Evolutionary conservation across 2,797 vertebrate genomes (phyloP).

Genomic region (Diplodus sargus): DNA sequence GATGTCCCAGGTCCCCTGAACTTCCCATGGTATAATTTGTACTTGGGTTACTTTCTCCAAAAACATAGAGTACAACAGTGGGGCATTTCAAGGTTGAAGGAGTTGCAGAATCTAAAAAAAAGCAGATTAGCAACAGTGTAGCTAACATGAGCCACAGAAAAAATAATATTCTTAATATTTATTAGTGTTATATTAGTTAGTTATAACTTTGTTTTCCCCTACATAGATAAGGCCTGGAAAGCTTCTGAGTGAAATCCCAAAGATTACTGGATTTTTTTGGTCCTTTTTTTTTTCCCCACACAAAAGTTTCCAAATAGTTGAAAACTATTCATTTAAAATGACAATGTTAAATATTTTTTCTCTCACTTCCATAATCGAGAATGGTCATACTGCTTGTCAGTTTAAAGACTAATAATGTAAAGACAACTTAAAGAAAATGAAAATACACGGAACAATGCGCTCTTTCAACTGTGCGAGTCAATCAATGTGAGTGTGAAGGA

Average conservation of each 20-base stretch:
- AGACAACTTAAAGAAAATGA: background rate
- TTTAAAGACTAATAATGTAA: background rate
- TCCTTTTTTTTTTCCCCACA: too few relatives aligned
- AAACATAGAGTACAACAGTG: background rate
- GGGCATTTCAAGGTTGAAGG: too few relatives aligned
- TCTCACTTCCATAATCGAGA: background rate
- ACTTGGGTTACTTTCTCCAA: background rate
- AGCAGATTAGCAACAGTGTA: too few relatives aligned
- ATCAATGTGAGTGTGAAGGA: conserved; percentile 5
- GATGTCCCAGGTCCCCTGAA: background rate
- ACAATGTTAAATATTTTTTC: background rate
- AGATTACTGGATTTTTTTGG: background rate
- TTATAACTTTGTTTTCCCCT: background rate
- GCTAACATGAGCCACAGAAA: too few relatives aligned
- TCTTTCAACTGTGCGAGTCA: background rate
- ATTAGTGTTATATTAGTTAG: too few relatives aligned
- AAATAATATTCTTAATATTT: too few relatives aligned
- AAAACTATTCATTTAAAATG: background rate
- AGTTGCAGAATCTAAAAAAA: too few relatives aligned
- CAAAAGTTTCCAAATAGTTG: background rate
- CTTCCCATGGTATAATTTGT: background rate
- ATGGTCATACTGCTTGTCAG: too few relatives aligned
- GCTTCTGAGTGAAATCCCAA: background rate
- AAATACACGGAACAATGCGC: background rate
- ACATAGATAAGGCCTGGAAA: background rate